Evolutionary conservation across 2,888 invertebrate genomes (phyloP), one percentile per base, ranked within the genome.

Genomic region (Amphipoea lucens): DNA sequence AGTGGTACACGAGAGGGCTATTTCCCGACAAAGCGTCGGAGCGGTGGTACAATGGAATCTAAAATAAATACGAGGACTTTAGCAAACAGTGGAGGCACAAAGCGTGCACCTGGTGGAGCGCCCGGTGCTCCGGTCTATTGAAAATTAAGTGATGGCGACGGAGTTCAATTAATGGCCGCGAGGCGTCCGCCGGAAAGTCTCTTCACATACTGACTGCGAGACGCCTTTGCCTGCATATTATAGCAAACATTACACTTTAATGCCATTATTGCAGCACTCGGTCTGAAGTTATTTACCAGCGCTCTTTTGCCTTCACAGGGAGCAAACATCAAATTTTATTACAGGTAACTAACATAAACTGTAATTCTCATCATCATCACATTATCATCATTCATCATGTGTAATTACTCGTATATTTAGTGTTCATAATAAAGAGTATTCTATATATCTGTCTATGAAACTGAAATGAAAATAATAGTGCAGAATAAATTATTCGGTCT

Each of bases 21-120:
- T 96, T 95, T 94, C 91, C 93, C 94, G 94, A 95, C 96, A 96
- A 96, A 96, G 96, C 95, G 95, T 94, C 89, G 94, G 95, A 94
- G 94, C 93, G 93, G 93, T 87, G 92, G 93, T 90, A 96, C 96
- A 96, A 96, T 96, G 93, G 96, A 94, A 95, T 95, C 95, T 96
- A 96, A 96, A 97, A 96, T 97, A 97, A 96, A 97, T 96, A 97
- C 95, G 94, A 94, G 94, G 95, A 96, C 93, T 96, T 96, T 95
- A 95, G 96, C 96, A 96, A 96, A 96, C 96, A 96, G 92, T 88
- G 92, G 92, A 90, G 92, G 93, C 94, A 96, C 95, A 96, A 95
- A 95, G 96, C 93, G 94, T 94, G 94, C 96, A 96, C 95, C 96
- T 96, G 96, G 92, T 92, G 90, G 90, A 88, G 91, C 63, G 65